phyloP scores from a whole-genome alignment of 1,140 invertebrate genomes.

The Pachyrhynchus sulphureomaculatus region DNA sequence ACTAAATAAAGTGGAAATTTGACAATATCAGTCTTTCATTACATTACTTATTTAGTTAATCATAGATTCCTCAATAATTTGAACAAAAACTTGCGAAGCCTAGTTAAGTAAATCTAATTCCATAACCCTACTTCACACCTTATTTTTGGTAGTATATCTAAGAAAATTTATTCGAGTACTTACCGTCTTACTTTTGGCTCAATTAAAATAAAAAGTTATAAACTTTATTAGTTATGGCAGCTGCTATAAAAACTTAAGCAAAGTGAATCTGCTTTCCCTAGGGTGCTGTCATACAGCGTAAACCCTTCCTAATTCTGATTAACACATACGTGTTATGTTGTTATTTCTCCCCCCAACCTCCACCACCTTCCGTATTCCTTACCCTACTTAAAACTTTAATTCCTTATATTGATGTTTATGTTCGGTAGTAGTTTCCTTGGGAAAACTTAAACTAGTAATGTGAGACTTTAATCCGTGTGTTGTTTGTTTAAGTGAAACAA shows the following conservation, averaged over 20 bases:
- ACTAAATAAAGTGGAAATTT: too few species aligned
- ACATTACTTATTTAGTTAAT: too few species aligned
- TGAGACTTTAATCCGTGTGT: too few species aligned
- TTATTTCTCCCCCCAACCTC: slow-evolving; percentile 24
- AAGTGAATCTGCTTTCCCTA: slow-evolving; percentile 17
- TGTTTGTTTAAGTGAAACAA: too few species aligned
- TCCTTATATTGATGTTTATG: slow-evolving; percentile 30
- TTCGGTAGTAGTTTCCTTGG: not conserved
- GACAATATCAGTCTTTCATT: too few species aligned
- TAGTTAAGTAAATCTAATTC: too few species aligned
- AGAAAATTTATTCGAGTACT: too few species aligned
- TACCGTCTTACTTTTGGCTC: not conserved
- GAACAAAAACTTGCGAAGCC: too few species aligned
- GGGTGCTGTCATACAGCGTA: slow-evolving; percentile 27
- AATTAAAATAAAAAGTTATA: slow-evolving; percentile 11
- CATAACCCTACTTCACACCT: too few species aligned
- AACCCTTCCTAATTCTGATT: slow-evolving; percentile 32
- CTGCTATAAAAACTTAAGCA: slow-evolving; percentile 13
- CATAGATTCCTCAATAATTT: too few species aligned
- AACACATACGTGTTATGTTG: slow-evolving; percentile 34
- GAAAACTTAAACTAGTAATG: not conserved
- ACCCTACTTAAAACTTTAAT: slow-evolving; percentile 23
- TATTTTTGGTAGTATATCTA: too few species aligned
- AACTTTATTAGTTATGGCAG: not conserved
- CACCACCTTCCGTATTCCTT: not conserved